These are phyloP conservation scores for Isichthys henryi DNA, from an alignment of 2,113 vertebrate genomes.

Conservation along the genomic window DNA sequence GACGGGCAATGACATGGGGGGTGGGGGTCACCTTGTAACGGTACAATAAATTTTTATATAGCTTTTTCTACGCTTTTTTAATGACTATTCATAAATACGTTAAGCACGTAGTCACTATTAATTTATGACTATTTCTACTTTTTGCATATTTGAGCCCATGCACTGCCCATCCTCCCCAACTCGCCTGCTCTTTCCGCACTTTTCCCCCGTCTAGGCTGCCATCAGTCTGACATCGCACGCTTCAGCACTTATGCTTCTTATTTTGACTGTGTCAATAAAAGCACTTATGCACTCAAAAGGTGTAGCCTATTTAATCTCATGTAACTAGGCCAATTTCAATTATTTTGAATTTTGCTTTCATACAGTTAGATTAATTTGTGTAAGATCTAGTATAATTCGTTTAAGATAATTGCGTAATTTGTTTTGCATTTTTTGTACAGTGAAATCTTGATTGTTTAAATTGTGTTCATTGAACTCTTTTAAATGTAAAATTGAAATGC, in stretches of 20 bases:
- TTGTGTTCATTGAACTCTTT: neutral
- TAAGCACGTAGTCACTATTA: neutral
- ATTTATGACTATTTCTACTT: neutral
- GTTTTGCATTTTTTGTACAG: neutral
- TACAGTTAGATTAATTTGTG: neutral
- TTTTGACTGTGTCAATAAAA: neutral
- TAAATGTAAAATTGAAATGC: neutral
- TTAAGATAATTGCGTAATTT: neutral
- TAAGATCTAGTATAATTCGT: neutral
- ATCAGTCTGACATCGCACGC: neutral
- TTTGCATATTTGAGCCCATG: too few species aligned
- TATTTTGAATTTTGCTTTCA: neutral
- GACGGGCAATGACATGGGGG: too few species aligned
- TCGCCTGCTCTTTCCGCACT: neutral
- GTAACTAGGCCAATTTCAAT: neutral
- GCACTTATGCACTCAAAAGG: neutral
- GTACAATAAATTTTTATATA: too few species aligned
- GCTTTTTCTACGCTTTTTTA: neutral
- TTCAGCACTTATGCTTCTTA: neutral
- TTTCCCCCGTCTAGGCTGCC: neutral
- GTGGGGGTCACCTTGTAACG: too few species aligned
- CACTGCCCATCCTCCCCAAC: neutral
- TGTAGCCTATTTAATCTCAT: neutral
- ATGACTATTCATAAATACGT: neutral
- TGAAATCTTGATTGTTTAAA: neutral